Base-by-base conservation (phyloP, 2,797 vertebrate species). In the Brachyrhaphis roseni region DNA sequence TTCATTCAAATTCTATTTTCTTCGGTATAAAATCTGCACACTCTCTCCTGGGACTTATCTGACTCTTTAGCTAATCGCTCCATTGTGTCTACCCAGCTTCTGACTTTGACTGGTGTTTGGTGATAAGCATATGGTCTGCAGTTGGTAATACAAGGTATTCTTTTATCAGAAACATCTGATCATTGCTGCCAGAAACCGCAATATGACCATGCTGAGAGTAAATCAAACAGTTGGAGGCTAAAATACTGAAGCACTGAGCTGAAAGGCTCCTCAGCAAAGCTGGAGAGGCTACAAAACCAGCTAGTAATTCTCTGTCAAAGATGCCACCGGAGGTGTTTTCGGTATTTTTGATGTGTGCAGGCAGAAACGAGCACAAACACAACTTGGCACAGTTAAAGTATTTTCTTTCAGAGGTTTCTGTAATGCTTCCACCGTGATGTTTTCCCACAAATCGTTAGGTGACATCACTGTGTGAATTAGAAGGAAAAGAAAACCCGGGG, bases 401-500 rank as follows among this genome's bases (percentile, higher is more conserved):
- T 49, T 76, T 81, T 77, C 81, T 79, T 72, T 83, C 51, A 51
- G 53, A 41, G 68, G 76, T 83, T 34, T 57, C 76, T 80, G 79
- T 78, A 57, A 82, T 51, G 74, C 43, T 81, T 71, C 68, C 66
- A 70, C 23, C 39, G 5, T 45, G 12, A 71, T 45, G 53, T 74
- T 79, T 84, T 87, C 87, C 79, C 78, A 86, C 82, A 87, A 62
- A 82, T 47, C 83, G 76, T 91, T 88, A 89, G 81, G 75, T 87
- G 83, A 88, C 71, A 75, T 89, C 86, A 90, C 86, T n/a, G 16
- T 75, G 79, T 78, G 77, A 91, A 90, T 91, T 88, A 91, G 78
- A 92, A 86, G 86, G 87, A 55, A 82, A 78, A 75, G 79, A 77
- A 75, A 79, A 80, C 57, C 77, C 78, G 78, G 55, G 66, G 51